Evolutionary conservation across 2,888 invertebrate genomes (phyloP).

Genomic region (Tenthredo livida): DNA sequence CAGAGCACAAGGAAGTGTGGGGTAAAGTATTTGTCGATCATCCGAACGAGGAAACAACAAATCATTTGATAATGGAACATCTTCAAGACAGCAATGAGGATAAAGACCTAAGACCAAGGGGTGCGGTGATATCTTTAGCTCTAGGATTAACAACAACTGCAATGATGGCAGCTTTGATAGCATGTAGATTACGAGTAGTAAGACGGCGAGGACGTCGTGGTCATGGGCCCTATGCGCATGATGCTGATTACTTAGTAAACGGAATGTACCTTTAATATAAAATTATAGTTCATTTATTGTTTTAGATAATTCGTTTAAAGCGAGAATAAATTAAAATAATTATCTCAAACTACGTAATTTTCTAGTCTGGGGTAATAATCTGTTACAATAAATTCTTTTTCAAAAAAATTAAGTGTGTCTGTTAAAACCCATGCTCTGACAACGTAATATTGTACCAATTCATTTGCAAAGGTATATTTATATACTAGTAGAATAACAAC

Average conservation of each 20-base stretch:
- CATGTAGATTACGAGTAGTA: constrained; percentile 90
- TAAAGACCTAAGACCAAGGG: constrained; percentile 82
- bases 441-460: not conserved
- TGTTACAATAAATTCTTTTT: constrained; percentile 47
- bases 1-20: constrained; percentile 55
- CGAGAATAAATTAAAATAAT: constrained; percentile 34
- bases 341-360: constrained; percentile 6
- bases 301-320: constrained; percentile 4
- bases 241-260: constrained; percentile 98
- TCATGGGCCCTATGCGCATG: constrained; percentile 91
- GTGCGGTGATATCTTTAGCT: constrained; percentile 89
- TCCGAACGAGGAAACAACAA: constrained; percentile 23
- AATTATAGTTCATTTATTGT: constrained; percentile 32
- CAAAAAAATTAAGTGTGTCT: not conserved
- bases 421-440: not conserved
- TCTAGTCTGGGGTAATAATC: not conserved
- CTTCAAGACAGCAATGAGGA: constrained; percentile 66
- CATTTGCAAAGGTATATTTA: no score
- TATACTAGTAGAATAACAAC: not conserved
- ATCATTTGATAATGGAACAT: constrained; percentile 68
- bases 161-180: constrained; percentile 89
- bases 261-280: constrained; percentile 95
- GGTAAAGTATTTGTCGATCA: constrained; percentile 40
- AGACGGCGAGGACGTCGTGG: constrained; percentile 87
- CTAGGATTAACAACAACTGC: constrained; percentile 90